A percentile compares a stretch with the other conserved stretches of the same genome.
phyloP scores from a whole-genome alignment of 1,140 invertebrate genomes.

The Proctacanthus coquilletti region DNA sequence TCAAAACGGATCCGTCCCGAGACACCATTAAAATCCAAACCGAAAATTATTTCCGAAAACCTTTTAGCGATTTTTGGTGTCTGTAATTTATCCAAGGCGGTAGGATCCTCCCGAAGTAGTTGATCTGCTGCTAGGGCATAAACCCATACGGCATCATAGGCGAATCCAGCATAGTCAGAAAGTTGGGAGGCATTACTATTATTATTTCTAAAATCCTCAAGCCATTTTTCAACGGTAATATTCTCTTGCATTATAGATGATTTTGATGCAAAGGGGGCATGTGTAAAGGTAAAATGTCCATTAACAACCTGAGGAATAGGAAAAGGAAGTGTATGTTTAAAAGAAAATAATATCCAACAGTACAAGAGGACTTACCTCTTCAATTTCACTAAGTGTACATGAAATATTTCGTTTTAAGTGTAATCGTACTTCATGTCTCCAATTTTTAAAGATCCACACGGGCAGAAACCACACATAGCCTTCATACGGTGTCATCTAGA shows the following conservation, averaged over 20 bases:
- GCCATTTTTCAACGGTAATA: conserved; percentile 42
- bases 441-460: conserved; percentile 47
- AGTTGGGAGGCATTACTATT: conserved; percentile 15
- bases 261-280: conserved; percentile 48
- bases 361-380: conserved; percentile 9
- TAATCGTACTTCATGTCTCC: conserved; percentile 24
- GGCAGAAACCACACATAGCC: conserved; percentile 77
- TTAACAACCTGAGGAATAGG: conserved; percentile 42
- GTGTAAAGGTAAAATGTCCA: conserved; percentile 56
- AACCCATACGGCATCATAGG: conserved; percentile 74
- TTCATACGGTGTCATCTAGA: conserved; percentile 40
- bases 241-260: conserved; percentile 48
- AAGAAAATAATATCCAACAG: background rate
- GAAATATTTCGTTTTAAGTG: no score
- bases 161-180: conserved; percentile 55
- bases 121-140: conserved; percentile 47
- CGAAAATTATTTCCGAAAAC: conserved; percentile 36
- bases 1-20: conserved; percentile 59
- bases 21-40: conserved; percentile 57
- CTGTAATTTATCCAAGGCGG: conserved; percentile 24
- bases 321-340: background rate
- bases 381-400: no score
- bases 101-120: conserved; percentile 10
- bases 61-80: conserved; percentile 28
- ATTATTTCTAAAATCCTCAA: conserved; percentile 28